Conservation (phyloP, 2,797 vertebrate species). For the Dryobates pubescens region DNA sequence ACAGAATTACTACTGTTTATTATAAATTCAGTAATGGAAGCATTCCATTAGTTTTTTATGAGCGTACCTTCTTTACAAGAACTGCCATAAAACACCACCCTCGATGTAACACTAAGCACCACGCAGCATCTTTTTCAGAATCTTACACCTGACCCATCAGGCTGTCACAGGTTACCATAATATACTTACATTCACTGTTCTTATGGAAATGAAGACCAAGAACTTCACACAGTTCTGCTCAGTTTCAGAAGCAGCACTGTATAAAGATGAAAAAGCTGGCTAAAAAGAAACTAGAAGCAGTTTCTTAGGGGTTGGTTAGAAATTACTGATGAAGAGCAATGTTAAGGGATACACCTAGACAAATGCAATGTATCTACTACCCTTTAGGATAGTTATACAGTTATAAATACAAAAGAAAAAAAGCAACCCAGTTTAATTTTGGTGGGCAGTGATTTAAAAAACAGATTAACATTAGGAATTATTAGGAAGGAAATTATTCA, state of each 20-base stretch:
- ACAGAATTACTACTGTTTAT: not conserved
- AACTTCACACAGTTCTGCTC: not conserved
- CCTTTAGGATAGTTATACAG: not conserved
- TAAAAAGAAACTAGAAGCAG: not conserved
- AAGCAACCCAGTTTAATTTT: not conserved
- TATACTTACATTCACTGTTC: not conserved
- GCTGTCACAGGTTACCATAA: not conserved
- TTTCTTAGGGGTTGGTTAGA: not conserved
- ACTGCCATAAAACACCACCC: not conserved
- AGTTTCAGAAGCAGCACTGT: not conserved
- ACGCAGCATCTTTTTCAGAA: not conserved
- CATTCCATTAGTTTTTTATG: not conserved
- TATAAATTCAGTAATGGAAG: not conserved
- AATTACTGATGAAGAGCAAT: not conserved
- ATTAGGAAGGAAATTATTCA: not conserved
- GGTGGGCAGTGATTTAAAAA: not conserved
- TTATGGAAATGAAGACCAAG: not conserved
- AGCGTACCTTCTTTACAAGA: not conserved
- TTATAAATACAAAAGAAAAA: not conserved
- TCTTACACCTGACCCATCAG: not conserved
- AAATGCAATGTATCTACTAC: not conserved
- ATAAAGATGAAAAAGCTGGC: not conserved
- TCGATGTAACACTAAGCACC: not conserved
- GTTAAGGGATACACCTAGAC: not conserved
- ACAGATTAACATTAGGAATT: not conserved